A percentile compares a stretch with the other conserved stretches of the same genome.
These are phyloP conservation scores for Muraenolepis orangiensis DNA, from an alignment of 2,797 vertebrate genomes.

Conservation along the genomic window DNA sequence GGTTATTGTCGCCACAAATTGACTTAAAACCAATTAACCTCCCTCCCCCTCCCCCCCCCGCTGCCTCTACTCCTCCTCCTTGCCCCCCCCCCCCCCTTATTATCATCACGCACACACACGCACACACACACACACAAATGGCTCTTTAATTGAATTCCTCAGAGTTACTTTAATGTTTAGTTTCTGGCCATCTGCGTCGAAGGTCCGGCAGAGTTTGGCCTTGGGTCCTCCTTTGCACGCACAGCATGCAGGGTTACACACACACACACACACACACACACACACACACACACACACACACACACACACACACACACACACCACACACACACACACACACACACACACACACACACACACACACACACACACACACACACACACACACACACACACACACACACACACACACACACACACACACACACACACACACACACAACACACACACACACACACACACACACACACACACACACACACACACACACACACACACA, in stretches of 20 bases:
- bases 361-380: background rate
- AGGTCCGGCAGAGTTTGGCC: background rate
- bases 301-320: slow-evolving; percentile 5
- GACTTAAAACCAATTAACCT: too few relatives aligned
- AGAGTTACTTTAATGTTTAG: background rate
- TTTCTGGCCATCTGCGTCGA: background rate
- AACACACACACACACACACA: slow-evolving; percentile 9
- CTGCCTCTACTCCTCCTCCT: too few relatives aligned
- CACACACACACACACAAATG: background rate
- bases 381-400: background rate
- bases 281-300: slow-evolving; percentile 11
- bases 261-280: slow-evolving; percentile 7
- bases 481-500: background rate
- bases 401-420: background rate
- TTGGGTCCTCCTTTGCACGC: too few relatives aligned
- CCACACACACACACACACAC: too few relatives aligned
- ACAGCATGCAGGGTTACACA: background rate
- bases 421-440: too few relatives aligned
- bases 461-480: background rate
- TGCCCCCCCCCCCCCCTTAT: too few relatives aligned
- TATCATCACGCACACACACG: too few relatives aligned
- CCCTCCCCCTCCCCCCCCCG: too few relatives aligned
- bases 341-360: background rate
- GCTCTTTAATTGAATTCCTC: background rate
- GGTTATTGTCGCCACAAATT: too few relatives aligned